A percentile compares a stretch with the other conserved stretches of the same genome.
These are phyloP conservation scores for Ptychobarbus kaznakovi DNA, from an alignment of 2,797 vertebrate species.

Conservation along the genomic window DNA sequence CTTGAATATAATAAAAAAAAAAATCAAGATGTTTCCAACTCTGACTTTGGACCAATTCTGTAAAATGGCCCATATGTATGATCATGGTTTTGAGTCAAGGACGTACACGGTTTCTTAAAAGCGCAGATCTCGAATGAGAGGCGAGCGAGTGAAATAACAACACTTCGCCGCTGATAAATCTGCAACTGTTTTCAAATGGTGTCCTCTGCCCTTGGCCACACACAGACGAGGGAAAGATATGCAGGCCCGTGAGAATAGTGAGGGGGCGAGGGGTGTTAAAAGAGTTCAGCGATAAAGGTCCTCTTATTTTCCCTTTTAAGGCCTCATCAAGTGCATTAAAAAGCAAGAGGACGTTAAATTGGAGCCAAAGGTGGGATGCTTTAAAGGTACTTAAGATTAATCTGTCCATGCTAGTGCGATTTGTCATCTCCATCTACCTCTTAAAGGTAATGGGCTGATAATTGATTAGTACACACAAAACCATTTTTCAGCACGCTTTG, in stretches of 20 bases:
- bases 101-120: constrained; percentile 75
- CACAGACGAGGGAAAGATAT: neutral
- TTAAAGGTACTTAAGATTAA: constrained; percentile 51
- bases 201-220: constrained; percentile 61
- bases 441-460: constrained; percentile 41
- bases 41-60: neutral
- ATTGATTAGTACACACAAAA: constrained; percentile 39
- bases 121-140: constrained; percentile 68
- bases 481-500: constrained; percentile 35
- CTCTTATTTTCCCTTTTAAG: constrained; percentile 30
- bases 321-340: constrained; percentile 45
- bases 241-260: neutral
- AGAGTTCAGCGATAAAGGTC: constrained; percentile 41
- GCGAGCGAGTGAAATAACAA: constrained; percentile 70
- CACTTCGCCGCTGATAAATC: constrained; percentile 69
- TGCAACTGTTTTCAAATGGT: constrained; percentile 72
- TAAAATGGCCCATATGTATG: neutral
- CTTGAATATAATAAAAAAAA: neutral
- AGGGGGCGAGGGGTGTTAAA: constrained; percentile 28
- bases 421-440: constrained; percentile 45
- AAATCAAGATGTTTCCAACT: neutral
- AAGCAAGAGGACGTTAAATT: constrained; percentile 13
- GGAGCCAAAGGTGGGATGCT: constrained; percentile 39
- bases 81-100: constrained; percentile 79
- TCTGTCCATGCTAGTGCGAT: constrained; percentile 15